Evolutionary conservation across 1,140 invertebrate genomes (phyloP), one percentile per base, ranked within the genome.

Genomic region (Apolygus lucorum): DNA sequence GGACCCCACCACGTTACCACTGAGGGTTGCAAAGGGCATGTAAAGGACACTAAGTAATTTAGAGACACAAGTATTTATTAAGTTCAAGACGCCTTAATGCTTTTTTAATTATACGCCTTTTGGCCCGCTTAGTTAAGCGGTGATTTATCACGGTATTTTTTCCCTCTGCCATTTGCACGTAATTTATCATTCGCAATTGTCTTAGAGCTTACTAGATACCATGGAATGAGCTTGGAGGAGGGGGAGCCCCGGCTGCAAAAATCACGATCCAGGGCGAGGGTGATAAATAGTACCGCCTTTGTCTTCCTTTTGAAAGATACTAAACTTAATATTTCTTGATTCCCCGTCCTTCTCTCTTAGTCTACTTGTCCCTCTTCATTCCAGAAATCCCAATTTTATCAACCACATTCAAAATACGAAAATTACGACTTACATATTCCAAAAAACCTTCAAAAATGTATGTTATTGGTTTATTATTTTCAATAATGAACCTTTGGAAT

Each of bases 101-200:
- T 59, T 59, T 59, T 59, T 59, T 59, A 59, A 59, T 59, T 59
- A 59, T 21, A 59, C 54, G 54, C 54, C 54, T 59, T 22, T 59
- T 59, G 22, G 54, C 13, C 54, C 54, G 54, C 54, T 59, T 59
- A 59, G 11, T 59, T 59, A 59, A 59, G 54, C 54, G 11, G 54
- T 59, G 22, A 59, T 59, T 59, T 59, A 59, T 59, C 54, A 59
- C 54, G 54, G 11, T 59, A 14, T 24, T 13, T 59, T 17, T 59
- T 59, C 22, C 11, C 54, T 22, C 11, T 59, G 11, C 22, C 54
- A 59, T 59, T 59, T 59, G 54, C 54, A 59, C 54, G 54, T 59
- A 59, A 59, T 59, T 22, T 59, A 59, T 59, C 54, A 59, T 59
- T 59, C 22, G 22, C 54, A 59, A 59, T 59, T 59, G 54, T 59